Base-by-base conservation (phyloP, 2,888 invertebrate genomes). In the Helicoverpa assulta region DNA sequence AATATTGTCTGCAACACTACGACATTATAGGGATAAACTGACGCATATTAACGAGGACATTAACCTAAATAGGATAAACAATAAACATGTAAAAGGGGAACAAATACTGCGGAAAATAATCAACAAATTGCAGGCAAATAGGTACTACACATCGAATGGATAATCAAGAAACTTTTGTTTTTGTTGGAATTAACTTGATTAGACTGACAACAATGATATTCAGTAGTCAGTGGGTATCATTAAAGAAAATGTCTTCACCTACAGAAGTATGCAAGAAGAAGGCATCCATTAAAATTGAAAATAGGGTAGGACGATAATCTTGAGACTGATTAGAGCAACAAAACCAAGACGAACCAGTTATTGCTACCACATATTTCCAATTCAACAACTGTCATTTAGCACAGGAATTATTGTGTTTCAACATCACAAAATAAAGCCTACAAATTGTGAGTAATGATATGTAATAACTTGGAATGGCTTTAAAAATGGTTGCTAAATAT, bases 41-140 rank as follows among this genome's bases (percentile, higher is more conserved):
- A 57, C 62, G 82, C 72, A 82, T 76, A 74, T 66, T 80, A 76
- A 80, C 62, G 55, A 55, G 74, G 21, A 26, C 55, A 78, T 85
- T 83, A 78, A 83, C 85, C 81, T 82, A 83, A 68, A 83, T 72
- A 54, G 47, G 58, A 53, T 57, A 64, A 54, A 73, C 75, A 55
- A 51, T 59, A 65, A 59, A 69, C 10, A 59, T 52, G 40, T 57
- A 54, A 50, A 62, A 67, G 2, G 40, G 75, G 62, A 10, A 52
- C 47, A 51, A 19, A 54, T 26, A 55, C 50, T 61, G 53, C 50
- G 67, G 40, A 55, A 67, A 70, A 57, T 52, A 0, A 53, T 59
- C 14, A 19, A 58, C 14, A 50, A 59, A 68, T 19, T 18, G 19
- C 19, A 52, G 4, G 16, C 14, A 33, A 21, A n/a, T 54, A 18